Evolutionary conservation across 2,797 vertebrate genomes (phyloP), one percentile per base, ranked within the genome.

Genomic region (Sarcoramphus papa): DNA sequence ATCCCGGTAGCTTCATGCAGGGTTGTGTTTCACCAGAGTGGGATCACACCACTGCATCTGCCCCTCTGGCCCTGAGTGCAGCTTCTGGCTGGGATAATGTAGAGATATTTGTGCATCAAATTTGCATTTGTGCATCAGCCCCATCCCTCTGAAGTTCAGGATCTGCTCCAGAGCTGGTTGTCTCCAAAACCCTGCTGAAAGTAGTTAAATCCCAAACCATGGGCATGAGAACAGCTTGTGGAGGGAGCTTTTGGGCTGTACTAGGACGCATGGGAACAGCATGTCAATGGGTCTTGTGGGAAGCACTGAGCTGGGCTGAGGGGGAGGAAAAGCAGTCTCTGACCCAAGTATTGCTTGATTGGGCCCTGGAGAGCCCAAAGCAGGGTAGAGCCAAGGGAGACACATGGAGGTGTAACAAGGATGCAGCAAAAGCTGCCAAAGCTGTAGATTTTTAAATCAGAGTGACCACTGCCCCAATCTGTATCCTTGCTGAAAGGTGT

Each of bases 391-490:
- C 13, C 25, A 57, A 63, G 30, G 22, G 15, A 59, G 23, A 40
- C 9, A 30, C 0, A 0, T 35, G 2, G 53, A 56, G 5, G 3
- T 47, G 10, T 77, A 74, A 37, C 12, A 77, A 67, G 47, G 19
- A 51, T 28, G 15, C 7, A 35, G 16, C 7, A 79, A 90, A 90
- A 83, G 14, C 53, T 82, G n/a, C 28, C 37, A 31, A 31, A 83
- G 9, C 30, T 54, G 10, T 33, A 30, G 40, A 40, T 54, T 84
- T 93, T 84, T 14, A 27, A 73, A 65, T 37, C 6, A 5, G 22
- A 11, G 21, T 54, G 53, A 76, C 22, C 1, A 1, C 15, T 70
- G 19, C 12, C 35, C 45, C 23, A 18, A 1, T n/a, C 37, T 19
- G 27, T 54, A 41, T 57, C n/a, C 35, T 68, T 22, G 12, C 57